Percentiles rank a stretch among this genome's conserved stretches.
These are phyloP conservation scores for Donacobius atricapilla DNA, from an alignment of 2,113 vertebrate genomes.

Conservation along the genomic window DNA sequence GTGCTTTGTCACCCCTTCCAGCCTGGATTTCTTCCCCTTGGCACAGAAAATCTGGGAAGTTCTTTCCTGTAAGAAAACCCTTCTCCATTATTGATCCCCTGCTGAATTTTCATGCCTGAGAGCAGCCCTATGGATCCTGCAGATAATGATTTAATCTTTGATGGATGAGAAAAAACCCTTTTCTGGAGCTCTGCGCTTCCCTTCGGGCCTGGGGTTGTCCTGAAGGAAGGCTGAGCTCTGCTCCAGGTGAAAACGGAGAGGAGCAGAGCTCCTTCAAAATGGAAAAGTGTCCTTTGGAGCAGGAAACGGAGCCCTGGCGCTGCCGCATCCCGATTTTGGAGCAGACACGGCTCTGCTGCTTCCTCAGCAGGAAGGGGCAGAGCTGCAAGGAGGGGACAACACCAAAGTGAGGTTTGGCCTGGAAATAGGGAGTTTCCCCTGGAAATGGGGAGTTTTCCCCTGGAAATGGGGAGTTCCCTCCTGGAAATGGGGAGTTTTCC, in stretches of 20 bases:
- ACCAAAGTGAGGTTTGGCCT: too few relatives aligned
- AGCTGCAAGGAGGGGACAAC: background rate
- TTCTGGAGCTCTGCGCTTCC: background rate
- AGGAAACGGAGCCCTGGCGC: background rate
- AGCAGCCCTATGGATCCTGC: background rate
- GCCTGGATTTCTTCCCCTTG: background rate
- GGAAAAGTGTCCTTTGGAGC: background rate
- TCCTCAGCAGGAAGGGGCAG: background rate
- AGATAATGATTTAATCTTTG: background rate
- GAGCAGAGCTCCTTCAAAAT: background rate
- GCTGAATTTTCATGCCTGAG: background rate
- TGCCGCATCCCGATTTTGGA: background rate
- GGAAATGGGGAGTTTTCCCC: too few relatives aligned
- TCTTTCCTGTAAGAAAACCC: background rate
- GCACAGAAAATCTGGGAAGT: background rate
- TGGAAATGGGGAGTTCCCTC: too few relatives aligned
- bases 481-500: too few relatives aligned
- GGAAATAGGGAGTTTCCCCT: too few relatives aligned
- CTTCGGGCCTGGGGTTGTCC: background rate
- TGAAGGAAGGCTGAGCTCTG: background rate
- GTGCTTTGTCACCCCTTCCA: background rate
- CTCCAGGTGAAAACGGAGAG: background rate
- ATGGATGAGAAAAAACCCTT: background rate
- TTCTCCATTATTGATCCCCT: constrained; percentile 9
- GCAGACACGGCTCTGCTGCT: background rate